Conservation (phyloP, 2,797 vertebrate genomes). For the Mus caroli region DNA sequence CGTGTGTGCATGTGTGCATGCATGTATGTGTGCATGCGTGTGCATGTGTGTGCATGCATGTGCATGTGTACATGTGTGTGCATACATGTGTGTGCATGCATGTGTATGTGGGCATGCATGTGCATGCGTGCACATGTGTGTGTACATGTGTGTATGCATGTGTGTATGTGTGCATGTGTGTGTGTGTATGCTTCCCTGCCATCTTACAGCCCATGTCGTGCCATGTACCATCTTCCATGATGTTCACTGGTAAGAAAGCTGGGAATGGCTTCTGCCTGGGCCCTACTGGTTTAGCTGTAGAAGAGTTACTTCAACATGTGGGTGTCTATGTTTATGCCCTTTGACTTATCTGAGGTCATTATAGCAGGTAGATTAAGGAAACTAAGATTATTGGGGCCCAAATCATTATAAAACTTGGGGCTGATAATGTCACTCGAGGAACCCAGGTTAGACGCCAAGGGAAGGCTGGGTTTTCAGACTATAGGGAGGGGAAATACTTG, state of each 20-base stretch:
- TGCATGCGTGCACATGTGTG: no score
- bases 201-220: fast-evolving
- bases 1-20: fast-evolving
- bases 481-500: neutral
- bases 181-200: fast-evolving
- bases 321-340: neutral
- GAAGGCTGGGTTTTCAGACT: neutral
- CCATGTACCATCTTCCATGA: fast-evolving
- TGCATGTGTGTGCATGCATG: fast-evolving
- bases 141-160: no score
- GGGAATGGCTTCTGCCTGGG: fast-evolving
- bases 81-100: no score
- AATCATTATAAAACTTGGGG: neutral
- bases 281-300: no score
- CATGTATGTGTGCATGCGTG: fast-evolving
- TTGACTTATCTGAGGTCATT: neutral
- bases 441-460: no score
- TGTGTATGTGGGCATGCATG: no score
- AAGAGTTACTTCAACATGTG: neutral
- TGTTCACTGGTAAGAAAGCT: fast-evolving
- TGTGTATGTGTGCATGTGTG: neutral
- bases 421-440: neutral
- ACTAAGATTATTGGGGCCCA: neutral
- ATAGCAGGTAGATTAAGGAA: neutral
- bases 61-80: fast-evolving